These are phyloP conservation scores for Stichopus horrens DNA, from an alignment of 53 echinoderm and acorn worm genomes.

Conservation along the genomic window DNA sequence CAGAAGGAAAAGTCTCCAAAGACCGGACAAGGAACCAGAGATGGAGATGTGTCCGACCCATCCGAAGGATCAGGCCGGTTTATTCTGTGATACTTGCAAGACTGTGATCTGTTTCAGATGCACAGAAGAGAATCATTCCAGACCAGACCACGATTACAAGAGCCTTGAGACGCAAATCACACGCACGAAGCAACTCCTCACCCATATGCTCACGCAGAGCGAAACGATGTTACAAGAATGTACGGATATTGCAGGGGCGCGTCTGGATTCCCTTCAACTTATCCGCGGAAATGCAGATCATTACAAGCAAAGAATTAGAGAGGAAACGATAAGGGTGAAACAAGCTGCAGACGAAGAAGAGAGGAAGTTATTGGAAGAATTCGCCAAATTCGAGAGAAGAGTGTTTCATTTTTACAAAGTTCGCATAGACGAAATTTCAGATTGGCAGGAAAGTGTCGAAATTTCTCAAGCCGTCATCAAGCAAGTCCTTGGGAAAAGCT, in stretches of 20 bases:
- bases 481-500: slow-evolving; percentile 16
- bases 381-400: slow-evolving; percentile 25
- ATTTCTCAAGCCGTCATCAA: slow-evolving; percentile 29
- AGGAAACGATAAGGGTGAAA: not conserved
- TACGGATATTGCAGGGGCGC: not conserved
- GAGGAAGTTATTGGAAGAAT: slow-evolving; percentile 15
- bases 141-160: slow-evolving; percentile 36
- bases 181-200: slow-evolving; percentile 5
- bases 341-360: slow-evolving; percentile 19
- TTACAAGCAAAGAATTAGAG: not conserved
- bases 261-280: not conserved
- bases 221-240: slow-evolving; percentile 31
- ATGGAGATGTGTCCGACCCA: slow-evolving; percentile 25
- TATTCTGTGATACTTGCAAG: slow-evolving; percentile 31
- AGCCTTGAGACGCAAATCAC: not conserved
- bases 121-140: slow-evolving; percentile 23
- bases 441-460: slow-evolving; percentile 24
- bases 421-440: slow-evolving; percentile 32
- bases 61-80: slow-evolving; percentile 8
- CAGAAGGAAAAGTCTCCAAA: not conserved
- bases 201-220: slow-evolving; percentile 8
- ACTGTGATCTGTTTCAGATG: slow-evolving; percentile 31
- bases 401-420: slow-evolving; percentile 38
- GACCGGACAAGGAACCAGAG: slow-evolving; percentile 15
- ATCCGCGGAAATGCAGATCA: slow-evolving; percentile 8